Conservation (phyloP, 1,140 invertebrate genomes). For the Caenorhabditis brenneri region DNA sequence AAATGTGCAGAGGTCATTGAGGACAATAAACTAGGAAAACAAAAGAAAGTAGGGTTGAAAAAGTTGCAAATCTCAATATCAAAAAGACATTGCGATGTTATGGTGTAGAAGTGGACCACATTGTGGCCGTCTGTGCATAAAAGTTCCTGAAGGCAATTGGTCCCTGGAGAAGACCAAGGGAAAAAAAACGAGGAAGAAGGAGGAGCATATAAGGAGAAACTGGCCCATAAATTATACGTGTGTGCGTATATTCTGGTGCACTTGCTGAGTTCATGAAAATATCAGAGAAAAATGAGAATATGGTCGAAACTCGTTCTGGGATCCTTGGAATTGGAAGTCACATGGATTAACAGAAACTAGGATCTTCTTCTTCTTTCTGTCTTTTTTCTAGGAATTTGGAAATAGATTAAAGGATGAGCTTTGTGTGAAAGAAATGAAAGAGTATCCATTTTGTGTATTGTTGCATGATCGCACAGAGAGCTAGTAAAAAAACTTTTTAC, state of each 20-base stretch:
- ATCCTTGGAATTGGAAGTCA: background rate
- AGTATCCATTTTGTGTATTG: background rate
- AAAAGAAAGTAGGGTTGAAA: too few relatives aligned
- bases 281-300: background rate
- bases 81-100: background rate
- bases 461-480: background rate
- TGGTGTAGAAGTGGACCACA: background rate
- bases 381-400: background rate
- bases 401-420: constrained; percentile 4
- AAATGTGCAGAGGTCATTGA: background rate
- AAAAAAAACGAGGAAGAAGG: constrained; percentile 23
- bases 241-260: background rate
- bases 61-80: background rate
- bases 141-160: constrained; percentile 38
- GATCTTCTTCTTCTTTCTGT: too few relatives aligned
- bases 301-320: background rate
- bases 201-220: background rate
- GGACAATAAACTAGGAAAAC: background rate
- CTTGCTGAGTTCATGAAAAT: background rate
- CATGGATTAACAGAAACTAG: background rate
- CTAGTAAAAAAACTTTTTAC: background rate
- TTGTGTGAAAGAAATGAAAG: background rate
- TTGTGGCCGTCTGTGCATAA: constrained; percentile 1
- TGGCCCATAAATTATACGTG: background rate
- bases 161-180: background rate